Percentiles rank a stretch among this genome's conserved stretches.
These are phyloP conservation scores for Neostethus bicornis DNA, from an alignment of 2,797 vertebrate genomes.

Conservation along the genomic window DNA sequence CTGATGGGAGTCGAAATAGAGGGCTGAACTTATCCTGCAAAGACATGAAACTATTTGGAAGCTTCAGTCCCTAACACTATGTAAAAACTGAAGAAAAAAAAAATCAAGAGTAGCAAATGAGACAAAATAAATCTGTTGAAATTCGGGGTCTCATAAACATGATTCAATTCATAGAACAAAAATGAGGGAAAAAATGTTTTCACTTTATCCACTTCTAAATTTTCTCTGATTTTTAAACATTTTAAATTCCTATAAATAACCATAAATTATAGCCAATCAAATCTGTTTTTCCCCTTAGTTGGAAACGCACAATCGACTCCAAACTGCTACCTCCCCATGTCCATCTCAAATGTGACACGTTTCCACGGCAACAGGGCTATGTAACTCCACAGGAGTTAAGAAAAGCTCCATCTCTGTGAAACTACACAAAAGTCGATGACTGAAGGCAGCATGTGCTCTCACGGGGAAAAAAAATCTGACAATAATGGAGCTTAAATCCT, in stretches of 20 bases:
- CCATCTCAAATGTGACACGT: slow-evolving; percentile 67
- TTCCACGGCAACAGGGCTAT: slow-evolving; percentile 68
- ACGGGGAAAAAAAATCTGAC: slow-evolving; percentile 7
- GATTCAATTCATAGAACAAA: slow-evolving; percentile 12
- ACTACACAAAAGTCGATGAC: slow-evolving; percentile 36
- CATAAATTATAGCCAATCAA: slow-evolving; percentile 22
- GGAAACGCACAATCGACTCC: slow-evolving; percentile 36
- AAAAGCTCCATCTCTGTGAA: slow-evolving; percentile 43
- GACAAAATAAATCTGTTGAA: slow-evolving; percentile 20
- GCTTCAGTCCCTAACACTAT: slow-evolving; percentile 8
- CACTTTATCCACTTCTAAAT: slow-evolving; percentile 26
- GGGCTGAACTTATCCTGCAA: neutral
- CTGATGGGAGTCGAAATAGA: neutral
- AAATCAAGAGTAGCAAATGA: slow-evolving; percentile 24
- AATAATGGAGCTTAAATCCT: slow-evolving; percentile 6
- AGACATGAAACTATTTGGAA: slow-evolving; percentile 2
- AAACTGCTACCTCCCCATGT: slow-evolving; percentile 54
- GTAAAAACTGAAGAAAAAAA: slow-evolving; percentile 6
- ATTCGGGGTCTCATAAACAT: slow-evolving; percentile 16
- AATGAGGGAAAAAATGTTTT: slow-evolving; percentile 10
- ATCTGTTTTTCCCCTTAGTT: slow-evolving; percentile 15
- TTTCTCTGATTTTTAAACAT: slow-evolving; percentile 10
- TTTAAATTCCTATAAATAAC: slow-evolving; percentile 7
- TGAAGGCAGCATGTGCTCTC: slow-evolving; percentile 26
- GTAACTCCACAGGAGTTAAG: slow-evolving; percentile 59